Percentiles rank a stretch among this genome's conserved stretches.
Evolutionary conservation across 2,797 vertebrate species (phyloP).

Genomic region (Sebastes cheni): DNA sequence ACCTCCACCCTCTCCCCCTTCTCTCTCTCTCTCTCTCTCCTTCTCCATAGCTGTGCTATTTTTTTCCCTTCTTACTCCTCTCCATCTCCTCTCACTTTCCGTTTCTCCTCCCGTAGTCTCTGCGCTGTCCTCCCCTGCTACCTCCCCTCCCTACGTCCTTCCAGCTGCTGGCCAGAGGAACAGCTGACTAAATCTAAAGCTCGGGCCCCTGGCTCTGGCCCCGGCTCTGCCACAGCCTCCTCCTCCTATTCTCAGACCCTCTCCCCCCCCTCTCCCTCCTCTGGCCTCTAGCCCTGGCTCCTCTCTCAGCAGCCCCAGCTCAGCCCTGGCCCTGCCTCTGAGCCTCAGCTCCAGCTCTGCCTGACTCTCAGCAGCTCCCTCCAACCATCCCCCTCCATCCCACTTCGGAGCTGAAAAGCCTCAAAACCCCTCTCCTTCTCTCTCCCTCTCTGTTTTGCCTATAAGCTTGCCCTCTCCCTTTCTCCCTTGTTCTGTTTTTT

Average conservation of each 20-base stretch:
- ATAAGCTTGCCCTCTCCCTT: constrained; percentile 54
- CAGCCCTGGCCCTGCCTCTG: constrained; percentile 70
- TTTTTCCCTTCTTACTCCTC: constrained; percentile 35
- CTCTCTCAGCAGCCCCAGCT: constrained; percentile 69
- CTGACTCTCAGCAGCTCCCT: constrained; percentile 67
- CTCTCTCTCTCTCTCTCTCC: constrained; percentile 11
- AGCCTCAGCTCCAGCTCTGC: constrained; percentile 69
- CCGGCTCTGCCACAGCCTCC: constrained; percentile 63
- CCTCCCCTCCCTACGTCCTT: constrained; percentile 57
- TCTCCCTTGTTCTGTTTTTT: constrained; percentile 32
- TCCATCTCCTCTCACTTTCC: constrained; percentile 62
- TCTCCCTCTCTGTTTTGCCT: constrained; percentile 47
- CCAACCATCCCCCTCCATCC: constrained; percentile 67
- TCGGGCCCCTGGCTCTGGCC: constrained; percentile 72
- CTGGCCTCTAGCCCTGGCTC: constrained; percentile 78
- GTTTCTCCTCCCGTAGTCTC: constrained; percentile 36
- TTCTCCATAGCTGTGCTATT: constrained; percentile 26
- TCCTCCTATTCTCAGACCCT: constrained; percentile 62
- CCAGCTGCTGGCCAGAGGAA: constrained; percentile 80
- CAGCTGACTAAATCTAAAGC: constrained; percentile 83
- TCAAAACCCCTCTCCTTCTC: constrained; percentile 53
- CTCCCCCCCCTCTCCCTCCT: constrained; percentile 41
- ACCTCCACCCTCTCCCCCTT: constrained; percentile 10
- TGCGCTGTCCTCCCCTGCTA: constrained; percentile 27
- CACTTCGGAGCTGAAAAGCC: constrained; percentile 66